These are phyloP conservation scores for Antheraea pernyi DNA, from an alignment of 1,140 invertebrate species.

Conservation along the genomic window DNA sequence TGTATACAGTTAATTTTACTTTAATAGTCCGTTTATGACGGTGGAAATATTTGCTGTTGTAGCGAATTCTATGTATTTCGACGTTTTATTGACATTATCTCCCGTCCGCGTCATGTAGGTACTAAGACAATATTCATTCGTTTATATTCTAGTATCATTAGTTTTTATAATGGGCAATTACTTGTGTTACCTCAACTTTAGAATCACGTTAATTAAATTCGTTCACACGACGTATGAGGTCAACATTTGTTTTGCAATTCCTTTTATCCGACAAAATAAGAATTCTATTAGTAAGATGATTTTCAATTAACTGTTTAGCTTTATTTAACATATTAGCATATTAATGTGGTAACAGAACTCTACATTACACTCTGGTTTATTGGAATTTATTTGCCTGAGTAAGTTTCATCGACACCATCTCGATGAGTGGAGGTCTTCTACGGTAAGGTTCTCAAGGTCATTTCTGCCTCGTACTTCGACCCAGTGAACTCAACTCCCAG, in stretches of 20 bases:
- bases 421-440: no score
- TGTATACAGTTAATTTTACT: not conserved
- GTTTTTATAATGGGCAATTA: slow-evolving; percentile 28
- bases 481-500: no score
- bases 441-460: no score
- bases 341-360: no score
- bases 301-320: no score
- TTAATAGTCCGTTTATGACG: not conserved
- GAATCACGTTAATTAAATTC: slow-evolving; percentile 30
- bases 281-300: not conserved
- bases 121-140: not conserved
- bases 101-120: not conserved
- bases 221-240: slow-evolving; percentile 29
- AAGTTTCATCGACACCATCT: no score
- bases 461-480: no score
- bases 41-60: not conserved
- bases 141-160: slow-evolving; percentile 11
- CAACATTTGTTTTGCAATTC: slow-evolving; percentile 10
- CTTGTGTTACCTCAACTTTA: slow-evolving; percentile 21
- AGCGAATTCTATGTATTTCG: not conserved
- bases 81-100: not conserved
- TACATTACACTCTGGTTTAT: no score
- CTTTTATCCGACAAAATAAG: not conserved
- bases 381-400: no score
- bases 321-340: no score